phyloP scores from a whole-genome alignment of 2,113 vertebrate species.

The Spilogale gracilis region DNA sequence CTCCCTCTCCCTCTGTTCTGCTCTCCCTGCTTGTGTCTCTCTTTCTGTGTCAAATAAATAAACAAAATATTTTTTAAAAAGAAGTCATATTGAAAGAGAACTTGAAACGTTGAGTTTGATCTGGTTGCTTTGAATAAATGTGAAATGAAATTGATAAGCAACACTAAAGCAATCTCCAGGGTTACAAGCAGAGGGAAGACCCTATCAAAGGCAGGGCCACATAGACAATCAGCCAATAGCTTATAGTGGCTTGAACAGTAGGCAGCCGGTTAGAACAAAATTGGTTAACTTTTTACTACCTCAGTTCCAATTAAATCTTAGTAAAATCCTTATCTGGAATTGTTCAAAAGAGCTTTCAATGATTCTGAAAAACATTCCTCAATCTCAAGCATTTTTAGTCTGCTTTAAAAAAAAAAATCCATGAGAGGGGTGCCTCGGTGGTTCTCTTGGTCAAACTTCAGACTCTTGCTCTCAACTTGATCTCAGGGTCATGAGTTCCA shows the following conservation, averaged over 20 bases:
- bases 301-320: constrained; percentile 52
- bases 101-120: constrained; percentile 22
- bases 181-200: background rate
- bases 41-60: background rate
- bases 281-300: constrained; percentile 14
- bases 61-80: background rate
- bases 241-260: background rate
- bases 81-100: constrained; percentile 15
- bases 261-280: constrained; percentile 54
- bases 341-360: background rate
- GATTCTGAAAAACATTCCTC: constrained; percentile 51
- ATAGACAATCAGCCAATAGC: background rate
- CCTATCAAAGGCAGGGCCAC: background rate
- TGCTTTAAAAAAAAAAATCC: constrained; percentile 30
- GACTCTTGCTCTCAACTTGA: background rate
- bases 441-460: background rate
- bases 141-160: background rate
- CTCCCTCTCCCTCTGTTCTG: background rate
- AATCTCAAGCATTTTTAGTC: constrained; percentile 56
- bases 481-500: background rate
- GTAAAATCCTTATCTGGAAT: constrained; percentile 65
- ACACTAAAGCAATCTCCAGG: background rate
- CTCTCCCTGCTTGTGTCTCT: background rate
- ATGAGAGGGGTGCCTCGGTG: background rate
- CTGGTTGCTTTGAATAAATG: background rate